These are phyloP conservation scores for Heliconius ismenius DNA, from an alignment of 2,888 invertebrate species.

Conservation along the genomic window DNA sequence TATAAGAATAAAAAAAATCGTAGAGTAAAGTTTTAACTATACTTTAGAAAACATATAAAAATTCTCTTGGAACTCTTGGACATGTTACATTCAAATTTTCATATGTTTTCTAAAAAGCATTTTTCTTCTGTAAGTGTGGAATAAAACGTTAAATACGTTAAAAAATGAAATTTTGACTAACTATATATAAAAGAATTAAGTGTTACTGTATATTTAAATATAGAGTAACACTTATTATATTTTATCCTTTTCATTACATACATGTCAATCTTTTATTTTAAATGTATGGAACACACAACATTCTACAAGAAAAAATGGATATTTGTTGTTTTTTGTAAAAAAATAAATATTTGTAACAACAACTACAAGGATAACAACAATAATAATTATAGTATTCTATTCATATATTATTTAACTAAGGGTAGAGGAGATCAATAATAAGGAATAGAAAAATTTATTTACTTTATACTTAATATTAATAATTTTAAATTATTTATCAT, in stretches of 20 bases:
- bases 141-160: no score
- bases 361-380: slow-evolving; percentile 24
- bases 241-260: background rate
- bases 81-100: no score
- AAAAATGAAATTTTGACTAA: no score
- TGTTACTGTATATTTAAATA: background rate
- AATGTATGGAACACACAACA: background rate
- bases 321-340: slow-evolving; percentile 27
- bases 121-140: no score
- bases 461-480: slow-evolving; percentile 29
- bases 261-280: background rate
- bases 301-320: background rate
- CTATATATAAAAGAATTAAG: no score
- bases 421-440: slow-evolving; percentile 69
- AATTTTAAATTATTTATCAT: slow-evolving; percentile 47
- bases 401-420: slow-evolving; percentile 45
- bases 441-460: slow-evolving; percentile 67
- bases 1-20: background rate
- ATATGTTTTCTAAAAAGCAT: no score
- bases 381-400: background rate
- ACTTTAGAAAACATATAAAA: no score
- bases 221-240: background rate
- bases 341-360: slow-evolving; percentile 43
- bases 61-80: no score
- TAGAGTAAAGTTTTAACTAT: no score